Evolutionary conservation across 2,113 vertebrate species (phyloP).

Genomic region (Podarcis raffonei): DNA sequence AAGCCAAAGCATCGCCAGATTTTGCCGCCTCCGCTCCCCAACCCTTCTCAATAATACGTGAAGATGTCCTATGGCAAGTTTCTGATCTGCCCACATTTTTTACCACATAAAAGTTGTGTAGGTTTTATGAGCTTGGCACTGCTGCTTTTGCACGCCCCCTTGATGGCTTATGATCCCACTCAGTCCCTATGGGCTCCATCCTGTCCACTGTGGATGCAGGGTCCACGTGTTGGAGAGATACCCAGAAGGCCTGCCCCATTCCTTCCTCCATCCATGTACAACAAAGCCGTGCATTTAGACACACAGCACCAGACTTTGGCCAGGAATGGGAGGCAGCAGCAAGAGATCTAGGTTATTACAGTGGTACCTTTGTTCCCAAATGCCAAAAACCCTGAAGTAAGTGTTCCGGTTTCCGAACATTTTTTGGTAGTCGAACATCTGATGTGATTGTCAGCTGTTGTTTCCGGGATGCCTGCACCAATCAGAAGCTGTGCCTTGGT

Average conservation of each 20-base stretch:
- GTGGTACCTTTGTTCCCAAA: too few relatives aligned
- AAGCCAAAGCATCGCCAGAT: neutral
- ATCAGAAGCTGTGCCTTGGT: too few relatives aligned
- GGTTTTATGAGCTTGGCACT: slow-evolving; percentile 5
- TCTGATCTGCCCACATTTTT: slow-evolving; percentile 2
- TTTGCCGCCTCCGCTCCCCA: neutral
- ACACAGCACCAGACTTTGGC: too few relatives aligned
- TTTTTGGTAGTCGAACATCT: too few relatives aligned
- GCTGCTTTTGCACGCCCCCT: neutral
- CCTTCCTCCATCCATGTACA: too few relatives aligned
- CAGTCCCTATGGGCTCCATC: neutral
- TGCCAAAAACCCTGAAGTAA: too few relatives aligned
- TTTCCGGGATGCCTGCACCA: too few relatives aligned
- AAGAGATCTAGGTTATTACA: too few relatives aligned
- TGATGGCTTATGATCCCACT: neutral
- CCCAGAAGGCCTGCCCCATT: neutral
- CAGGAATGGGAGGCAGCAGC: too few relatives aligned
- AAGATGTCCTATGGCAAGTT: neutral
- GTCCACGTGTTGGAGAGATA: neutral
- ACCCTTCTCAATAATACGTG: neutral
- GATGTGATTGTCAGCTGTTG: too few relatives aligned
- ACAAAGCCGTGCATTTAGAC: too few relatives aligned
- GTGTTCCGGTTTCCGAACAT: too few relatives aligned
- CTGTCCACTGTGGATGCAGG: neutral
- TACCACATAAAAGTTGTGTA: neutral